These are phyloP conservation scores for Diplolepis rosae DNA, from an alignment of 2,888 invertebrate genomes.

Conservation along the genomic window DNA sequence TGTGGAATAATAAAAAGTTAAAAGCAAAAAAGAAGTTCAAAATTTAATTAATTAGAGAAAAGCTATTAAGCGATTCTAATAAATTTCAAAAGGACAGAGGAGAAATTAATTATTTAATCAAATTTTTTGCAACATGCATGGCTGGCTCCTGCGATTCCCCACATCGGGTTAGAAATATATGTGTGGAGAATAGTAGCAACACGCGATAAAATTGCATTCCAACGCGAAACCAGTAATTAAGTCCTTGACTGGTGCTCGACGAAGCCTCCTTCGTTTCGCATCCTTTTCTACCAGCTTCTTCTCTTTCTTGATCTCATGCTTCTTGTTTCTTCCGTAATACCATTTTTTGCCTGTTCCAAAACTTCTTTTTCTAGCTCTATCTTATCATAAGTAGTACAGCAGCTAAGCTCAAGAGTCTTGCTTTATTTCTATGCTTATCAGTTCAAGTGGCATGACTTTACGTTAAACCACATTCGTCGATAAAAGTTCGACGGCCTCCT, in stretches of 20 bases:
- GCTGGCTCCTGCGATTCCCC: neutral
- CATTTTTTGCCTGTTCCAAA: neutral
- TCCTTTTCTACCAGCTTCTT: neutral
- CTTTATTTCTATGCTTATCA: neutral
- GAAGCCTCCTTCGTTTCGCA: neutral
- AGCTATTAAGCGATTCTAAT: neutral
- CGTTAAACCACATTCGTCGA: neutral
- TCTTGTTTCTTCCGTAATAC: neutral
- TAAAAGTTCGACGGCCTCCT: conserved; percentile 19
- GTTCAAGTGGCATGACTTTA: neutral
- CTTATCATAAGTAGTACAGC: conserved; percentile 38
- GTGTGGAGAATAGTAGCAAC: conserved; percentile 43
- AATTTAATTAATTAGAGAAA: neutral
- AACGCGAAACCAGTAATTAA: conserved; percentile 63
- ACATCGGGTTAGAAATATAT: conserved; percentile 4
- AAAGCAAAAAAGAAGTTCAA: neutral
- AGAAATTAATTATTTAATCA: conserved; percentile 42
- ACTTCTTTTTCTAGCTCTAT: neutral
- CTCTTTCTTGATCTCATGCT: neutral
- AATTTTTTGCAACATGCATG: neutral
- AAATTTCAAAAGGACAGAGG: conserved; percentile 38
- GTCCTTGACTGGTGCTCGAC: conserved; percentile 59
- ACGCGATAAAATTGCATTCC: conserved; percentile 53
- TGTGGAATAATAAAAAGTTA: neutral
- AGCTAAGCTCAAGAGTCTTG: neutral